A percentile compares a stretch with the other conserved stretches of the same genome.
Conservation (phyloP, 1,140 invertebrate genomes). For the Propsilocerus akamusi region DNA sequence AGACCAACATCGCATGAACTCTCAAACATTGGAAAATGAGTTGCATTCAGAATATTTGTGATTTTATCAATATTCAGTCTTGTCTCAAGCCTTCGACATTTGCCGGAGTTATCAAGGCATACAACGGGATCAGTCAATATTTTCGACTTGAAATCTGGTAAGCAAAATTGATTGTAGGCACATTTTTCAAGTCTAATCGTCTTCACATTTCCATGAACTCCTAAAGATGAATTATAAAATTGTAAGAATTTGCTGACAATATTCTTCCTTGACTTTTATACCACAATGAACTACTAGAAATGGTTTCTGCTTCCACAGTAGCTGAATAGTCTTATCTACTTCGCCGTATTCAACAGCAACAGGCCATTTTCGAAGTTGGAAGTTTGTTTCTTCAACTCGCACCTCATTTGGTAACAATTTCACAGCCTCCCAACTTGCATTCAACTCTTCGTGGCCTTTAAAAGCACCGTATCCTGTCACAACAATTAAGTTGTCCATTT, state of each 20-base stretch:
- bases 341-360: conserved; percentile 38
- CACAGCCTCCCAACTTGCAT: conserved; percentile 56
- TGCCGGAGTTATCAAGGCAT: conserved; percentile 15
- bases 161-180: conserved; percentile 31
- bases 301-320: conserved; percentile 38
- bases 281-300: conserved; percentile 6
- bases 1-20: conserved; percentile 16
- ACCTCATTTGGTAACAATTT: conserved; percentile 27
- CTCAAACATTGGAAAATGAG: background rate
- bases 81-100: conserved; percentile 19
- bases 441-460: conserved; percentile 31
- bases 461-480: conserved; percentile 57
- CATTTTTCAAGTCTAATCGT: conserved; percentile 31
- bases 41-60: conserved; percentile 24
- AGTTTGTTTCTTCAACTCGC: conserved; percentile 13
- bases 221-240: too few species aligned
- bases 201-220: conserved; percentile 28
- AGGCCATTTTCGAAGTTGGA: conserved; percentile 29
- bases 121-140: conserved; percentile 18
- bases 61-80: conserved; percentile 27
- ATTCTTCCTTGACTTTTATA: background rate
- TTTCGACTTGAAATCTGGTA: conserved; percentile 23
- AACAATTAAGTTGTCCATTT: conserved; percentile 18
- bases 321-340: conserved; percentile 30
- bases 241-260: background rate